A percentile compares a stretch with the other conserved stretches of the same genome.
phyloP scores from a whole-genome alignment of 2,888 invertebrate species.

The Pseudococcus longispinus region DNA sequence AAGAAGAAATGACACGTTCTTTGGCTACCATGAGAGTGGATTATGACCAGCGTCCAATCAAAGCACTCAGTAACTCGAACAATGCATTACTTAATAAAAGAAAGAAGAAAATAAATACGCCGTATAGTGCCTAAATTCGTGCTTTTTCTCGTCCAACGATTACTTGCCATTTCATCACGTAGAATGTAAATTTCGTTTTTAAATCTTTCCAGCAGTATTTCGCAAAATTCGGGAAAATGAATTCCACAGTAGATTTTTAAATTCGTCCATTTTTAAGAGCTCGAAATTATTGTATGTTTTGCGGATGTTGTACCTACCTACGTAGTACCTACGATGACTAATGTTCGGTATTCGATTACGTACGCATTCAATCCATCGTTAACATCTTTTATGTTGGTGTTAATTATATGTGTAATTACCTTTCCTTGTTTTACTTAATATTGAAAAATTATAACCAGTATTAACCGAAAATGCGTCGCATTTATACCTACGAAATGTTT shows the following conservation, averaged over 20 bases:
- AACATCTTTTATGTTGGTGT: neutral
- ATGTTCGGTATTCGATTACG: neutral
- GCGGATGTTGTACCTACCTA: neutral
- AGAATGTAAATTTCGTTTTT: neutral
- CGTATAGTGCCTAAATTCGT: slow-evolving; percentile 30
- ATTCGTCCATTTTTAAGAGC: neutral
- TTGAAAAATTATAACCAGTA: slow-evolving; percentile 21
- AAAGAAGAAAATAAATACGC: slow-evolving; percentile 58
- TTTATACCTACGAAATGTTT: slow-evolving; percentile 15
- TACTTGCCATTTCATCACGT: slow-evolving; percentile 3
- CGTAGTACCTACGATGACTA: neutral
- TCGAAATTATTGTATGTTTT: neutral
- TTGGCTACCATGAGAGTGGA: slow-evolving; percentile 98
- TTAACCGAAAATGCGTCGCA: slow-evolving; percentile 30
- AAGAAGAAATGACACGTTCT: slow-evolving; percentile 98
- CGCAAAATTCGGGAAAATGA: neutral
- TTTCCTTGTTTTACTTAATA: neutral
- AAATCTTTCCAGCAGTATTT: neutral
- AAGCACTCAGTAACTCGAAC: slow-evolving; percentile 89
- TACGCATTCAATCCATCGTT: neutral
- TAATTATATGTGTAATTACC: slow-evolving; percentile 33
- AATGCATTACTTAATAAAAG: slow-evolving; percentile 91
- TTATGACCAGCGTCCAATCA: slow-evolving; percentile 92
- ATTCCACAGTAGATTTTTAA: neutral
- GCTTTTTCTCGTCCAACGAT: neutral